Evolutionary conservation across 2,888 invertebrate species (phyloP).

Genomic region (Drosophila austrosaltans): DNA sequence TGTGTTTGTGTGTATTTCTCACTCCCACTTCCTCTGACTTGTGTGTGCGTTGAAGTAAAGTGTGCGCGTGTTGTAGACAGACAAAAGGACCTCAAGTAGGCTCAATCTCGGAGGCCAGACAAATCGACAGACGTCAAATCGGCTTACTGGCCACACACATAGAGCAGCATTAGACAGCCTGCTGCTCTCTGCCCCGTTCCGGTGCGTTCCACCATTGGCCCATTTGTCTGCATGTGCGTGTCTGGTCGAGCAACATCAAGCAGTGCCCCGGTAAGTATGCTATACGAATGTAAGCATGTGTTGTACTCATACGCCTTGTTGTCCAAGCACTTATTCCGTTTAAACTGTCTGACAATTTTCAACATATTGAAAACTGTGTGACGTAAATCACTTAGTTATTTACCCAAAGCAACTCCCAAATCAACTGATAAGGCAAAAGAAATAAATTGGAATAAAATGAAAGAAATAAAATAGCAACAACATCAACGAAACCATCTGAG

Average conservation of each 20-base stretch:
- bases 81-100: slow-evolving; percentile 30
- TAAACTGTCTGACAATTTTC: slow-evolving; percentile 1
- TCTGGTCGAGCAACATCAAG: slow-evolving; percentile 20
- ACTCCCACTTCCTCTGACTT: neutral
- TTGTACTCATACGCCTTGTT: slow-evolving; percentile 4
- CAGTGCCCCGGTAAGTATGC: slow-evolving; percentile 28
- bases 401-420: slow-evolving; percentile 50
- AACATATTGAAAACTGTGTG: slow-evolving; percentile 16
- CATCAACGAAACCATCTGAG: slow-evolving; percentile 28
- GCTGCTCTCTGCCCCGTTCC: neutral
- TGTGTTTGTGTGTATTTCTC: neutral
- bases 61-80: slow-evolving; percentile 34
- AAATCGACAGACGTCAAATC: slow-evolving; percentile 47
- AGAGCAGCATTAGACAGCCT: slow-evolving; percentile 1
- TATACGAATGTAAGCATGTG: neutral
- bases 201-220: neutral
- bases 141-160: slow-evolving; percentile 46
- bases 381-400: slow-evolving; percentile 51
- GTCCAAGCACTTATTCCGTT: neutral
- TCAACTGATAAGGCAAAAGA: slow-evolving; percentile 34
- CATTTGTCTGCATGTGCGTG: slow-evolving; percentile 22
- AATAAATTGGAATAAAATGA: slow-evolving; percentile 41
- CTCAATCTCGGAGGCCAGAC: slow-evolving; percentile 41
- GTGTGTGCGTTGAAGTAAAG: slow-evolving; percentile 35
- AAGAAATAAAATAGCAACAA: slow-evolving; percentile 32